Base-by-base conservation (phyloP, 2,888 invertebrate genomes). In the Eueremaeus valkanovi region DNA sequence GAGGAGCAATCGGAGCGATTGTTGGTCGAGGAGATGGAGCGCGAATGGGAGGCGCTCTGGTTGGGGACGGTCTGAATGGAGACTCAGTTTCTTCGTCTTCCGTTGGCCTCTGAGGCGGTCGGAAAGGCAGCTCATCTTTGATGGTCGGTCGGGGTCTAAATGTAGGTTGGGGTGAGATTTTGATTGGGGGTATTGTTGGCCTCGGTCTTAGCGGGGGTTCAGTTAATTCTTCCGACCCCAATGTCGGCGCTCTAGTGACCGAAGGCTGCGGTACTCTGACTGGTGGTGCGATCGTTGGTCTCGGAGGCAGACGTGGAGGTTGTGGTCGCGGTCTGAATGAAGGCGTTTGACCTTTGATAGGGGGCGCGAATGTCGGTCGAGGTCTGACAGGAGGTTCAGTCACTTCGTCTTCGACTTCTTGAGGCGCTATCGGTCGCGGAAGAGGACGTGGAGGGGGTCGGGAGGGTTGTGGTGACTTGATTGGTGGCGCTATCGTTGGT, bases 331-430 rank as follows among this genome's bases (percentile, higher is more conserved):
- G 75, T 3, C 72, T 45, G 16, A 66, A 74, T 2, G 70, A 72
- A 5, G 72, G 70, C 2, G 58, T 18, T 45, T 13, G 77, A 27
- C 24, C 72, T 77, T 33, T 72, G 61, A 5, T 75, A 70, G 42
- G 40, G 21, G 42, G 42, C 13, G 63, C 2, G 3, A 33, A 9
- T 31, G n/a, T 40, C 5, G 72, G 45, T 42, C 72, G 40, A 11
- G 42, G 45, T 31, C 72, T n/a, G 40, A 49, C 3, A 16, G 42
- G 72, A 16, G 13, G 8, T 42, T 42, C 29, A 13, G 72, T 45
- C 8, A 16, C 18, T 21, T 40, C 72, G 27, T 42, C 72, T 16
- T 42, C 36, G 6, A 29, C 27, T 42, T 27, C 36, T n/a, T 72
- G 29, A 11, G 49, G 73, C 8, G 29, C 1, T 13, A 51, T 5